Conservation (phyloP, 2,797 vertebrate genomes). For the Clarias laeviceps region DNA sequence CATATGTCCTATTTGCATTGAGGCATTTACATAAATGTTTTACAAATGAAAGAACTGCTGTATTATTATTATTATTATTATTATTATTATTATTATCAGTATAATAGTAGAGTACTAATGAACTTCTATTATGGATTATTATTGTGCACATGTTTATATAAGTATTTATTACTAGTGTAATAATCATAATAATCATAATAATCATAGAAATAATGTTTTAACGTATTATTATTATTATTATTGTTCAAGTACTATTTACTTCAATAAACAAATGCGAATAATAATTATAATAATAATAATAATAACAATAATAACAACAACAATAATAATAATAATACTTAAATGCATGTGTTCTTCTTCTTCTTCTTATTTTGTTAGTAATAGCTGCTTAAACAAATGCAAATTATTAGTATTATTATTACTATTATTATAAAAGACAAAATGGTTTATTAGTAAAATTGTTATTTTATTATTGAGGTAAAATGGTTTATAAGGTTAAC, state of each 20-base stretch:
- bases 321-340: no score
- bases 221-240: no score
- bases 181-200: neutral
- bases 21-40: conserved; percentile 36
- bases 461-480: no score
- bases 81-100: neutral
- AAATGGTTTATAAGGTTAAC: conserved; percentile 40
- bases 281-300: no score
- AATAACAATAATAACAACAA: neutral
- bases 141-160: neutral
- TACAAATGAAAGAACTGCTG: conserved; percentile 10
- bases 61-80: conserved; percentile 17
- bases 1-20: conserved; percentile 50
- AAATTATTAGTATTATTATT: no score
- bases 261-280: neutral
- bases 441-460: no score
- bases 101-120: neutral
- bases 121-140: neutral
- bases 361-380: no score
- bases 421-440: no score
- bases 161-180: neutral
- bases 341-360: no score
- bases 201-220: neutral
- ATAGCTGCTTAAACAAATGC: no score
- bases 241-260: no score